phyloP scores from a whole-genome alignment of 2,797 vertebrate species.

The Enteromius trimaculatus region DNA sequence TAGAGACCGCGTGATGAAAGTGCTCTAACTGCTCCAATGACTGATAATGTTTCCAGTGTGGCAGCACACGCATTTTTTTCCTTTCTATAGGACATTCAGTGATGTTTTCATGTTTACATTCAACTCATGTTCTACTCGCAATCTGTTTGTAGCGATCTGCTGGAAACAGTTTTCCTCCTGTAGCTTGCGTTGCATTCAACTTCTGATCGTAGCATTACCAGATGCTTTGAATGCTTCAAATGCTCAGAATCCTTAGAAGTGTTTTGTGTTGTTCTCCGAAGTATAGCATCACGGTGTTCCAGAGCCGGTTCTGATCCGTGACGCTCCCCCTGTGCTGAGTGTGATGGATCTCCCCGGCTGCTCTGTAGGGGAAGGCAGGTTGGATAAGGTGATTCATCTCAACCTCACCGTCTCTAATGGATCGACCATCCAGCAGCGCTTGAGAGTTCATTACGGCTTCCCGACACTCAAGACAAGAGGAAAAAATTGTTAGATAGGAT shows the following conservation, averaged over 20 bases:
- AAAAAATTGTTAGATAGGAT: slow-evolving; percentile 18
- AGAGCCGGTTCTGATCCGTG: slow-evolving; percentile 60
- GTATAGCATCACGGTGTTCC: slow-evolving; percentile 9
- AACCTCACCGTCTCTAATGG: slow-evolving; percentile 79
- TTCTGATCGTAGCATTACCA: not conserved
- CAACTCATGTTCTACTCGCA: not conserved
- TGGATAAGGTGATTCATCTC: slow-evolving; percentile 84
- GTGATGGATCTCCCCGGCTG: slow-evolving; percentile 80
- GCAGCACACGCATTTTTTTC: not conserved
- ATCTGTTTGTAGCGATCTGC: not conserved
- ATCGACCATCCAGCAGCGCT: slow-evolving; percentile 79
- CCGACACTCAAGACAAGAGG: slow-evolving; percentile 57
- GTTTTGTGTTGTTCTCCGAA: slow-evolving; percentile 31
- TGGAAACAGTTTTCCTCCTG: not conserved
- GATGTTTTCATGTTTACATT: not conserved
- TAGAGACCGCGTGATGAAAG: slow-evolving; percentile 15
- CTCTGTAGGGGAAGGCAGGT: slow-evolving; percentile 67
- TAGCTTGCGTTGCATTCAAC: slow-evolving; percentile 2
- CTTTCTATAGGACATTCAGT: not conserved
- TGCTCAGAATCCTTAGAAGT: slow-evolving; percentile 13
- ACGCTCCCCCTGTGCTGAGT: slow-evolving; percentile 76
- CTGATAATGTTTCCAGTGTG: slow-evolving; percentile 16
- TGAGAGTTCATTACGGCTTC: slow-evolving; percentile 80
- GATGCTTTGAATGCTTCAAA: slow-evolving; percentile 5
- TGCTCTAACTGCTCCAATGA: slow-evolving; percentile 12